A percentile compares a stretch with the other conserved stretches of the same genome.
Evolutionary conservation across 2,797 vertebrate genomes (phyloP).

Genomic region (Pangasius sanitwongsei): DNA sequence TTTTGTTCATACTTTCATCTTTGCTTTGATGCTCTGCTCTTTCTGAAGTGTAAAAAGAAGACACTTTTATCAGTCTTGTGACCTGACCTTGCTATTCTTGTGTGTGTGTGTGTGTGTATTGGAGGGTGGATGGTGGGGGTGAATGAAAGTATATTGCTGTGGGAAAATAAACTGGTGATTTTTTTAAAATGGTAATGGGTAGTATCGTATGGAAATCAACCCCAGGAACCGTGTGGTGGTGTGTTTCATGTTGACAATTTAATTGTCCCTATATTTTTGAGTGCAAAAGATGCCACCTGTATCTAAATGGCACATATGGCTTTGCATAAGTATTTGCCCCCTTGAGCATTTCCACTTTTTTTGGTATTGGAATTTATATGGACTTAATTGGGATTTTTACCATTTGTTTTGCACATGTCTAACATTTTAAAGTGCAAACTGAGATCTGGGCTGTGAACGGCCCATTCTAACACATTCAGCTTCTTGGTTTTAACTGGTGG

Average conservation of each 20-base stretch:
- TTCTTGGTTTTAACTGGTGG: background rate
- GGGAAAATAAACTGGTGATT: background rate
- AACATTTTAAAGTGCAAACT: background rate
- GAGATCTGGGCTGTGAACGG: background rate
- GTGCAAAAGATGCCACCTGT: background rate
- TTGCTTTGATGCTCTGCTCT: conserved; percentile 67
- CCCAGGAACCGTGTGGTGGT: background rate
- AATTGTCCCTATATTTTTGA: background rate
- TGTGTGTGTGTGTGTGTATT: conserved; percentile 25
- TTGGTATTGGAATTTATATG: background rate
- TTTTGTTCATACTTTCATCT: conserved; percentile 54
- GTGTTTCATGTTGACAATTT: conserved; percentile 4
- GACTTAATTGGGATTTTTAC: background rate
- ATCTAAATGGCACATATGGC: background rate
- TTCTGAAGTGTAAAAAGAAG: conserved; percentile 64
- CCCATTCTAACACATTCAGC: background rate
- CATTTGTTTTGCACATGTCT: background rate
- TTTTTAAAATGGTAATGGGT: background rate
- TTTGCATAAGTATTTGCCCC: background rate
- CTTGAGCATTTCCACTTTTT: background rate
- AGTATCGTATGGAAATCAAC: background rate
- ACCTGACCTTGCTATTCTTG: conserved; percentile 40
- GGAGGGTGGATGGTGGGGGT: background rate
- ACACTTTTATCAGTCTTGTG: conserved; percentile 44
- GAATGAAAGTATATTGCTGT: background rate